Conservation (phyloP, 2,113 vertebrate species). For the Castor canadensis region DNA sequence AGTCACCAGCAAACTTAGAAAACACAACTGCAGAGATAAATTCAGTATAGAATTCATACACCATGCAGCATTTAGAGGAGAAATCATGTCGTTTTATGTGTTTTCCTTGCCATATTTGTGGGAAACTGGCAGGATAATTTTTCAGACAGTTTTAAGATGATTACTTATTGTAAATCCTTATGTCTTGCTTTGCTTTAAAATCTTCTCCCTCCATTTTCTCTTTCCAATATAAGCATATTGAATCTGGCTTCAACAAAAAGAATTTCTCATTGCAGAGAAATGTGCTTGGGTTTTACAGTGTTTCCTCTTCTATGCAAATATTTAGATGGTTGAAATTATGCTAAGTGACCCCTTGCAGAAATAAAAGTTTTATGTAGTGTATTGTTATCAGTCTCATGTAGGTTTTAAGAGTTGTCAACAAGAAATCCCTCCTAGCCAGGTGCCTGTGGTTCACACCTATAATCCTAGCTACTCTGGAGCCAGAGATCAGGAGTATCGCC, state of each 20-base stretch:
- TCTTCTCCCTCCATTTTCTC: neutral
- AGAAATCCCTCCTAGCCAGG: neutral
- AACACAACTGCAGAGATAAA: neutral
- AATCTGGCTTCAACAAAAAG: constrained; percentile 24
- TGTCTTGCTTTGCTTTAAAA: constrained; percentile 3
- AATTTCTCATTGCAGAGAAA: neutral
- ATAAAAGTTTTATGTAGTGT: neutral
- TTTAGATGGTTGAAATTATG: constrained; percentile 30
- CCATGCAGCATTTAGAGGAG: neutral
- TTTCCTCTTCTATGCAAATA: constrained; percentile 42
- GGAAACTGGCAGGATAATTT: neutral
- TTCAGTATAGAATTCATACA: neutral
- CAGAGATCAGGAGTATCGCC: too few species aligned
- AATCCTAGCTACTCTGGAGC: too few species aligned
- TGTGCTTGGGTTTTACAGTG: neutral
- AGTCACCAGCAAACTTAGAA: neutral
- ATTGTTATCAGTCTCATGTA: neutral
- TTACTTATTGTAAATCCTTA: neutral
- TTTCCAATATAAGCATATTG: neutral
- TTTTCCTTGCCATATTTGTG: neutral
- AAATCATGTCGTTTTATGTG: neutral
- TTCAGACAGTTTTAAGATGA: neutral
- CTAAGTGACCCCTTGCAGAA: neutral
- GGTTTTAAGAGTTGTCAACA: neutral
- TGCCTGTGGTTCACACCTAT: too few species aligned